Evolutionary conservation across 2,888 invertebrate species (phyloP).

Genomic region (Smittia aterrima): DNA sequence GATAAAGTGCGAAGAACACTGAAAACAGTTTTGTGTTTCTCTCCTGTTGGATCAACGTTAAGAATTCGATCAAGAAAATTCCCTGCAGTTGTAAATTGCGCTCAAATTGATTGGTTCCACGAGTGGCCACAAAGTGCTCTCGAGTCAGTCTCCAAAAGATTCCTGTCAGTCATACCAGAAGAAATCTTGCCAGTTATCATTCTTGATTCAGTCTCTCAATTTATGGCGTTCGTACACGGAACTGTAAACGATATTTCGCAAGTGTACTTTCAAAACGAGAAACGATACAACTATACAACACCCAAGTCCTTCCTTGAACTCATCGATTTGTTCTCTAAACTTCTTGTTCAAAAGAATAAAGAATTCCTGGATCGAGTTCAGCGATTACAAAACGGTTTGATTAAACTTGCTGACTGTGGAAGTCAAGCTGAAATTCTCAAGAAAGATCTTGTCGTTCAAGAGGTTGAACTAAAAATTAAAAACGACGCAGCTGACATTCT

Average conservation of each 20-base stretch:
- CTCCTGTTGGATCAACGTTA: conserved; percentile 88
- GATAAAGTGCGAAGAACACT: conserved; percentile 78
- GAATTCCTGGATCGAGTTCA: conserved; percentile 72
- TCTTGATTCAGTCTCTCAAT: conserved; percentile 68
- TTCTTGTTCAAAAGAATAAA: conserved; percentile 64
- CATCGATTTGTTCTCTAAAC: conserved; percentile 75
- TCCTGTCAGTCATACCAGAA: conserved; percentile 66
- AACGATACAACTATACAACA: conserved; percentile 92
- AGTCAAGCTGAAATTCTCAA: conserved; percentile 68
- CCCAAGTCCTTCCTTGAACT: conserved; percentile 95
- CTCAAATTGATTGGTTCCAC: conserved; percentile 95
- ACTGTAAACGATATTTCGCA: conserved; percentile 84
- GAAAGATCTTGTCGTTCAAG: conserved; percentile 67
- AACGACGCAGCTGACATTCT: conserved; percentile 87
- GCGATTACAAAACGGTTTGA: conserved; percentile 82
- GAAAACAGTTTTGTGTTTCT: conserved; percentile 85
- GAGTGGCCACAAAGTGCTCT: conserved; percentile 93
- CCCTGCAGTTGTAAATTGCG: conserved; percentile 90
- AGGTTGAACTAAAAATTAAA: conserved; percentile 79
- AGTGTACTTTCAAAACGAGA: conserved; percentile 77
- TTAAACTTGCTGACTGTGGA: conserved; percentile 82
- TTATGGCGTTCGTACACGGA: conserved; percentile 89
- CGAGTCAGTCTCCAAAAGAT: conserved; percentile 80
- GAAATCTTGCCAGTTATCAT: conserved; percentile 66
- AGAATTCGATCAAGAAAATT: conserved; percentile 86